Percentiles rank a stretch among this genome's conserved stretches.
phyloP scores from a whole-genome alignment of 1,140 invertebrate species.

The Melitaea cinxia region DNA sequence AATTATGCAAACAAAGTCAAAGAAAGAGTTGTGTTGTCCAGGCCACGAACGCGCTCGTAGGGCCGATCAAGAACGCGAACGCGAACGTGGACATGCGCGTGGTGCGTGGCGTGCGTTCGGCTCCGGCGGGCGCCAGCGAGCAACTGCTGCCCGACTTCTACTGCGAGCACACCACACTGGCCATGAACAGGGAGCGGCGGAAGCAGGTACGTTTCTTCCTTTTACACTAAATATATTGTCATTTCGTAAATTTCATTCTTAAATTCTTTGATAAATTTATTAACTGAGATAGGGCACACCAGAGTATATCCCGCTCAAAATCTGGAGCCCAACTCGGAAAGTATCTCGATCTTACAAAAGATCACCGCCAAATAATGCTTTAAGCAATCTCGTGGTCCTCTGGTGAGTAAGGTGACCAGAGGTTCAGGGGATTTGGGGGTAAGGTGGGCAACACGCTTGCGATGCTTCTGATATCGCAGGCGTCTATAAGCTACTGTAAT shows the following conservation, averaged over 20 bases:
- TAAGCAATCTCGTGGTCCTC: neutral
- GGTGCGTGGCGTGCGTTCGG: conserved; percentile 65
- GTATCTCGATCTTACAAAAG: too few relatives aligned
- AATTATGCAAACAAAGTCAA: too few relatives aligned
- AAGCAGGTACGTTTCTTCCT: conserved; percentile 84
- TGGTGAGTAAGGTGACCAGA: too few relatives aligned
- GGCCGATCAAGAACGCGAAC: conserved; percentile 87
- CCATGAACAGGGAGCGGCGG: conserved; percentile 95
- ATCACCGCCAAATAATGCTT: neutral
- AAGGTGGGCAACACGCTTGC: too few relatives aligned
- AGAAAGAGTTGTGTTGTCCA: too few relatives aligned
- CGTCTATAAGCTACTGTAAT: too few relatives aligned
- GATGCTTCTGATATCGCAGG: too few relatives aligned
- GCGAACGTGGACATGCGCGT: conserved; percentile 87
- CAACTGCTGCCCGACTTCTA: conserved; percentile 96
- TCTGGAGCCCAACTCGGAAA: too few relatives aligned
- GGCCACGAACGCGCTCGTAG: conserved; percentile 86
- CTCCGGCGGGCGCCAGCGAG: conserved; percentile 83
- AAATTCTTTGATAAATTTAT: too few relatives aligned
- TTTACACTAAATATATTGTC: neutral
- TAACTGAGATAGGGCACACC: too few relatives aligned
- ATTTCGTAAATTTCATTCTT: too few relatives aligned
- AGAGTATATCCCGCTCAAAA: too few relatives aligned
- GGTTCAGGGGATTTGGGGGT: neutral
- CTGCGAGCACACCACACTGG: conserved; percentile 95